Conservation (phyloP, 2,888 invertebrate species). For the Tillus elongatus region DNA sequence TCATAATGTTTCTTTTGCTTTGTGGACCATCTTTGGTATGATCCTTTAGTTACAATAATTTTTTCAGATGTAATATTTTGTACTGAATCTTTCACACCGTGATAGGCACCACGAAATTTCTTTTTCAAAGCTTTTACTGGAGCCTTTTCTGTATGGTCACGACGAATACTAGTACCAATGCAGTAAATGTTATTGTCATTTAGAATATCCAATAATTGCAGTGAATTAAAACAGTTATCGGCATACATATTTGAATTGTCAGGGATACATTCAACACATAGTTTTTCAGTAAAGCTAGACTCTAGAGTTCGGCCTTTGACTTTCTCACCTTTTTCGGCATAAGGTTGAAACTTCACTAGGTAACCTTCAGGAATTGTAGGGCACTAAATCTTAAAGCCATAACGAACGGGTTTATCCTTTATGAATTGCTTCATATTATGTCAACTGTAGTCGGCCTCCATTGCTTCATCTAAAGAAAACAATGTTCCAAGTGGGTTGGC, state of each 20-base stretch:
- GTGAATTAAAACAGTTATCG: not conserved
- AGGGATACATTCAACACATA: not conserved
- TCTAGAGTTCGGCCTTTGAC: not conserved
- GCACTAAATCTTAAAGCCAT: not conserved
- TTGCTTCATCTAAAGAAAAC: not conserved
- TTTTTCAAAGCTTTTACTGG: not conserved
- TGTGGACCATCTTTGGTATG: constrained; percentile 1
- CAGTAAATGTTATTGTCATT: not conserved
- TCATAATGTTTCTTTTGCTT: not conserved
- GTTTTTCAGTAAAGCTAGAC: not conserved
- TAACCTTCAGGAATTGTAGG: not conserved
- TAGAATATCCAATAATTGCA: constrained; percentile 1
- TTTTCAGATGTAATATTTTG: too few relatives aligned
- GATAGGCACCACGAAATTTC: not conserved
- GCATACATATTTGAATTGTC: not conserved
- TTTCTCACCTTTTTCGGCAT: not conserved
- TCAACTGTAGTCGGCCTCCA: not conserved
- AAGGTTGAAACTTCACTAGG: not conserved
- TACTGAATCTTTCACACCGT: not conserved
- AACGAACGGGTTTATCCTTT: not conserved
- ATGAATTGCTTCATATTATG: constrained; percentile 1
- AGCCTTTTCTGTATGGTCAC: not conserved
- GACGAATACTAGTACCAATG: constrained; percentile 2
- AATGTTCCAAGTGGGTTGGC: not conserved
- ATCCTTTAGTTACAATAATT: constrained; percentile 1